Conservation (phyloP, 30 jellyfish, hydroid and myxozoan species). For the Morbakka virulenta region DNA sequence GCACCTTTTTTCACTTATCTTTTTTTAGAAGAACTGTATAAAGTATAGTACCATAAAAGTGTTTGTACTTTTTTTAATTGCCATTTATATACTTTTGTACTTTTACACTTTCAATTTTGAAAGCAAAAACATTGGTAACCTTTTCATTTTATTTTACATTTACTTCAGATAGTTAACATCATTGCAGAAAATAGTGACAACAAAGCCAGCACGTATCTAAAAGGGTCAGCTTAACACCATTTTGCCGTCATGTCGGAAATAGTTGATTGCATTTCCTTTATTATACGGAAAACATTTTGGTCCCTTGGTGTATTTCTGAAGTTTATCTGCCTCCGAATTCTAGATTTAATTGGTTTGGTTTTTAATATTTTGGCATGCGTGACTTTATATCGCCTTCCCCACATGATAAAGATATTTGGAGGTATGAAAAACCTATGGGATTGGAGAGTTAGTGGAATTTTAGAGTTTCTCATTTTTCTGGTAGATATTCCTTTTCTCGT, state of each 20-base stretch:
- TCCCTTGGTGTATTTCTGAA: constrained; percentile 54
- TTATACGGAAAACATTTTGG: constrained; percentile 75
- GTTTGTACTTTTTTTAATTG: too few species aligned
- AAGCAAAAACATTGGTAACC: too few species aligned
- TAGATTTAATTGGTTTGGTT: constrained; percentile 78
- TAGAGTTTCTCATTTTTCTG: constrained; percentile 61
- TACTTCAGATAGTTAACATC: too few species aligned
- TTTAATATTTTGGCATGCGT: constrained; percentile 75
- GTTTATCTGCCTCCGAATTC: constrained; percentile 57
- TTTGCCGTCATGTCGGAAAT: constrained; percentile 87
- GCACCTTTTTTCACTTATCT: too few species aligned
- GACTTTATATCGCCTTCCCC: constrained; percentile 69
- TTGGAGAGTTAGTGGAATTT: constrained; percentile 76
- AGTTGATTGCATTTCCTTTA: constrained; percentile 75
- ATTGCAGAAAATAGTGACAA: too few species aligned
- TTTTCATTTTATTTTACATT: too few species aligned
- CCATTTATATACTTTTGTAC: too few species aligned
- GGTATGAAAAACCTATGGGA: constrained; percentile 39
- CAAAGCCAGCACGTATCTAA: too few species aligned
- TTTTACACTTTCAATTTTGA: too few species aligned
- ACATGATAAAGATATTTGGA: constrained; percentile 56
- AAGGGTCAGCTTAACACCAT: too few species aligned
- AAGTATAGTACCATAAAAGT: too few species aligned
- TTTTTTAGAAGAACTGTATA: too few species aligned
- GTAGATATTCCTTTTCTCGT: constrained; percentile 68